Conservation (phyloP, 2,797 vertebrate genomes). For the Erithacus rubecula region DNA sequence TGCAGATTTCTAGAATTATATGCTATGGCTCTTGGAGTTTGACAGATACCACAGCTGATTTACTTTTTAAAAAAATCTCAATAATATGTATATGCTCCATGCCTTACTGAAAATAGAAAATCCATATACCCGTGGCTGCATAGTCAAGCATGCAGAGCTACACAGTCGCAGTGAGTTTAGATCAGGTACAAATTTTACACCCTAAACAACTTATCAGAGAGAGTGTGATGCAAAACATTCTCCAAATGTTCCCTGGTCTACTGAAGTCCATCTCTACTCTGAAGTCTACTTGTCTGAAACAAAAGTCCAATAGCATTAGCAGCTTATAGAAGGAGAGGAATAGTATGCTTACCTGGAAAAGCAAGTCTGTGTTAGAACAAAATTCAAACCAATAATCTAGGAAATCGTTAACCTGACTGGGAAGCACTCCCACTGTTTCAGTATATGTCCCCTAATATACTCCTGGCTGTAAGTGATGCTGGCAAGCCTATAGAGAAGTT, state of each 20-base stretch:
- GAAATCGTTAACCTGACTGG: neutral
- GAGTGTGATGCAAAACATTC: rapidly evolving
- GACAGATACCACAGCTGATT: neutral
- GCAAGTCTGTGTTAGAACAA: neutral
- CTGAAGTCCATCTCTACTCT: neutral
- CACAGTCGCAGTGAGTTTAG: neutral
- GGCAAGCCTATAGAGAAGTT: neutral
- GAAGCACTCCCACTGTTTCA: neutral
- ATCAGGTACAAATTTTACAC: neutral
- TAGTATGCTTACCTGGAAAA: neutral
- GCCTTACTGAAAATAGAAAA: neutral
- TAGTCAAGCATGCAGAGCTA: neutral
- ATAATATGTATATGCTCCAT: neutral
- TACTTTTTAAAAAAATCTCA: neutral
- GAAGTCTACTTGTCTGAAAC: neutral
- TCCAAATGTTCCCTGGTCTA: neutral
- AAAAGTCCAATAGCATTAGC: neutral
- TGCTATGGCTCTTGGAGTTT: neutral
- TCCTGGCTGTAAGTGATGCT: neutral
- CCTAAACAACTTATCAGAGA: neutral
- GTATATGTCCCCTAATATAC: neutral
- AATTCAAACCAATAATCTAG: neutral
- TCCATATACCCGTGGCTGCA: neutral
- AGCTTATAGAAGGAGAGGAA: neutral
- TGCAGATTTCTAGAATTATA: constrained; percentile 26